Evolutionary conservation across 2,888 invertebrate species (phyloP).

Genomic region (Sphaerophoria taeniata): DNA sequence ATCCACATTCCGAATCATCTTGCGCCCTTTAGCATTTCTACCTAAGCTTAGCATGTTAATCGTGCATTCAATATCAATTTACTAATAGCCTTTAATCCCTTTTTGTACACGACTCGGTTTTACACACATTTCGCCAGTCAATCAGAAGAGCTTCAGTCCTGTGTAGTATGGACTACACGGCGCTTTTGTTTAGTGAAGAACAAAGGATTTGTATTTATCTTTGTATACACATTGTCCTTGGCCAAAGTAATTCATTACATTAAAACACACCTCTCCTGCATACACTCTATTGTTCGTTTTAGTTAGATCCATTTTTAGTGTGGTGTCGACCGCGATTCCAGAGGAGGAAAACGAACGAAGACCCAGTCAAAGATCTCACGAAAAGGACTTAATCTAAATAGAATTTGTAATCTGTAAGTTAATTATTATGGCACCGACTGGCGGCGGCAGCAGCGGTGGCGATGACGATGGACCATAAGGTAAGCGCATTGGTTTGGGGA

Average conservation of each 20-base stretch:
- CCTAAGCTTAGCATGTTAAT: conserved; percentile 55
- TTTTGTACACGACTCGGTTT: conserved; percentile 20
- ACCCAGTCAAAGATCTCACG: conserved; percentile 56
- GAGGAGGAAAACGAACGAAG: conserved; percentile 12
- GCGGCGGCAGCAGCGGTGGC: no score
- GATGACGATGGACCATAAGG: no score
- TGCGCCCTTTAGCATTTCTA: conserved; percentile 32
- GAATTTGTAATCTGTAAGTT: conserved; percentile 71
- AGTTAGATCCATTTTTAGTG: no score
- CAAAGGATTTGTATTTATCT: conserved; percentile 38
- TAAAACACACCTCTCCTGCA: conserved; percentile 31
- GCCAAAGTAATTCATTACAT: conserved; percentile 52
- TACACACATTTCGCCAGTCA: conserved; percentile 60
- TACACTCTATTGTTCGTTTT: not conserved
- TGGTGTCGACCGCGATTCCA: no score
- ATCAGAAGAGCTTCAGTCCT: conserved; percentile 40
- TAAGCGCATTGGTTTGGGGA: no score
- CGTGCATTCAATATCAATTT: conserved; percentile 70
- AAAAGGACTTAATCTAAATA: conserved; percentile 67
- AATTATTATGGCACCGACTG: conserved; percentile 43
- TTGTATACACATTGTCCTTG: conserved; percentile 1
- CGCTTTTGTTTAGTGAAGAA: conserved; percentile 27
- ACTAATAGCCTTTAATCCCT: conserved; percentile 66
- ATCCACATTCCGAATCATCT: no score
- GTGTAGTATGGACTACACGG: no score